Conservation (phyloP, 2,888 invertebrate species). For the Stenurella melanura region DNA sequence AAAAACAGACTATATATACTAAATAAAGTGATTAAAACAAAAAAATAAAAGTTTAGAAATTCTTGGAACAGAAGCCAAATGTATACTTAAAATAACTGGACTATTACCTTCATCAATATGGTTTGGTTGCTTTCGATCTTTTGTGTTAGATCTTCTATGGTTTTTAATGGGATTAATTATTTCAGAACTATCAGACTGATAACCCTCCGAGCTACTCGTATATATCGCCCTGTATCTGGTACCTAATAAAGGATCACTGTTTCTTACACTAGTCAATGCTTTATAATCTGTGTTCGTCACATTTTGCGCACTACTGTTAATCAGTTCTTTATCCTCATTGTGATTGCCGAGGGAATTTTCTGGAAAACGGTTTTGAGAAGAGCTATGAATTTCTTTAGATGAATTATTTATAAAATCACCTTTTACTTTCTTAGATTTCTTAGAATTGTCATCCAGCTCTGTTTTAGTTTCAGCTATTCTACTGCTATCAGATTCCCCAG, state of each 20-base stretch:
- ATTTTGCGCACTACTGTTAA: neutral
- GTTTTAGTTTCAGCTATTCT: no score
- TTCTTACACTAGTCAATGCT: neutral
- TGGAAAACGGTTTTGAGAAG: neutral
- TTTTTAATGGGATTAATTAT: neutral
- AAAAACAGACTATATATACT: no score
- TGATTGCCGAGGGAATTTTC: neutral
- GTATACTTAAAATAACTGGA: no score
- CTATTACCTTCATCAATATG: no score
- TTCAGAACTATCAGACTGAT: neutral
- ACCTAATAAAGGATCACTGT: neutral
- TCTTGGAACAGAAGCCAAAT: no score
- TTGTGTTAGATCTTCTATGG: neutral
- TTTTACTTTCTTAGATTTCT: neutral
- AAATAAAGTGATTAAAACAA: no score
- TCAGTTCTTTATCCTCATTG: neutral
- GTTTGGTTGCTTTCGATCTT: neutral
- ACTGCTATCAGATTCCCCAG: no score
- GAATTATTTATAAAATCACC: neutral
- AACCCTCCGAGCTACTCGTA: slow-evolving; percentile 3
- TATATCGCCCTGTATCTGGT: neutral
- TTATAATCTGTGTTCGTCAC: neutral
- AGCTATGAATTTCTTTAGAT: neutral
- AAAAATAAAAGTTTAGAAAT: no score
- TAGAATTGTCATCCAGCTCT: no score